A percentile compares a stretch with the other conserved stretches of the same genome.
Evolutionary conservation across 2,113 vertebrate species (phyloP).

Genomic region (Tenrec ecaudatus): DNA sequence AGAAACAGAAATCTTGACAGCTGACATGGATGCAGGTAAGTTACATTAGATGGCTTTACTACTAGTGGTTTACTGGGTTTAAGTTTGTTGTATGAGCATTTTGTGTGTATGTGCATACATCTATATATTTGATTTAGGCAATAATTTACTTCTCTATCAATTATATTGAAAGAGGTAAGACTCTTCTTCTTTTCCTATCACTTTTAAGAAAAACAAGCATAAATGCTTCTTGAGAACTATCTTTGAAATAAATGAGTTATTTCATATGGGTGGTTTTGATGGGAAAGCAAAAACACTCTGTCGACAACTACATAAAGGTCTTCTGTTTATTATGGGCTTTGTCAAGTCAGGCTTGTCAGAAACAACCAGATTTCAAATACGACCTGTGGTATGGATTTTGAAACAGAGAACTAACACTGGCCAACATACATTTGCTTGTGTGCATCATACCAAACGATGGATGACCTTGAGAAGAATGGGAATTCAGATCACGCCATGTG

Average conservation of each 20-base stretch:
- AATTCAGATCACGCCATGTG: too few relatives aligned
- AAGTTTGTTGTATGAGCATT: neutral
- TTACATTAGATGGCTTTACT: constrained; percentile 25
- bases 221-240: constrained; percentile 12
- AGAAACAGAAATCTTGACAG: constrained; percentile 56
- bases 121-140: neutral
- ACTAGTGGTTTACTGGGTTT: neutral
- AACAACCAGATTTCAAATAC: constrained; percentile 7
- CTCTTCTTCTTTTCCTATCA: neutral
- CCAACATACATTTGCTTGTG: too few relatives aligned
- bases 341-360: constrained; percentile 30
- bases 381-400: neutral
- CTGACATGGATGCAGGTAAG: constrained; percentile 84
- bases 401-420: neutral
- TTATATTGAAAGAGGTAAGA: constrained; percentile 32
- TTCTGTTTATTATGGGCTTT: constrained; percentile 39
- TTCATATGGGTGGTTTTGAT: constrained; percentile 45
- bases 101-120: neutral
- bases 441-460: too few relatives aligned
- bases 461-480: too few relatives aligned
- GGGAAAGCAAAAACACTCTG: neutral
- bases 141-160: neutral
- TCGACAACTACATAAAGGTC: neutral
- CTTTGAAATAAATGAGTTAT: constrained; percentile 41
- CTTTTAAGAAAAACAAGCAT: constrained; percentile 42